These are phyloP conservation scores for Ophion ellenae DNA, from an alignment of 2,888 invertebrate genomes.

Conservation along the genomic window DNA sequence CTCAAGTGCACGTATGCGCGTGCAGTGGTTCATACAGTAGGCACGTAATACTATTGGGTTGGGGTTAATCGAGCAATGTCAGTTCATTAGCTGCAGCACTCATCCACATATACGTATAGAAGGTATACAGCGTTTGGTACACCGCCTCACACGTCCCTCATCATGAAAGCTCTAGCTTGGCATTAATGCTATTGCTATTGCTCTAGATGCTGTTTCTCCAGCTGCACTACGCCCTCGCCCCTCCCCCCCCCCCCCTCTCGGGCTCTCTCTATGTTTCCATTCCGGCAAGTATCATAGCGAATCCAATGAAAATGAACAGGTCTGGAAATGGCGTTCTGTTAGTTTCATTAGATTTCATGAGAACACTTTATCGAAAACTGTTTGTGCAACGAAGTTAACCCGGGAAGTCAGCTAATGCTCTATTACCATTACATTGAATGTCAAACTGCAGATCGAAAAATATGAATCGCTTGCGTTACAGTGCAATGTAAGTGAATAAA, in stretches of 20 bases:
- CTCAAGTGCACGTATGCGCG: constrained; percentile 69
- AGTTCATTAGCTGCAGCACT: constrained; percentile 80
- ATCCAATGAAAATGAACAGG: constrained; percentile 78
- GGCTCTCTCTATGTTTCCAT: constrained; percentile 8
- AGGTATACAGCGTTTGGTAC: constrained; percentile 34
- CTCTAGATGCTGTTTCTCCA: constrained; percentile 69
- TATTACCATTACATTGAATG: background rate
- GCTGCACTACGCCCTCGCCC: constrained; percentile 48
- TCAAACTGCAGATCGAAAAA: background rate
- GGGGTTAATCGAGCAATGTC: constrained; percentile 80
- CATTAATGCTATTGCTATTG: constrained; percentile 61
- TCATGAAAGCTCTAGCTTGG: constrained; percentile 34
- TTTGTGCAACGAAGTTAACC: background rate
- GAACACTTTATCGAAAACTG: constrained; percentile 56
- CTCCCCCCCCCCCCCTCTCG: background rate
- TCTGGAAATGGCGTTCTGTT: constrained; percentile 77
- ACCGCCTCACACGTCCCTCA: constrained; percentile 37
- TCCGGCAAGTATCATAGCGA: constrained; percentile 70
- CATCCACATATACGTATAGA: constrained; percentile 41
- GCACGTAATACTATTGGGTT: constrained; percentile 77
- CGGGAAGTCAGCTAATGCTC: background rate
- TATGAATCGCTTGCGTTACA: background rate
- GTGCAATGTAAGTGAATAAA: background rate
- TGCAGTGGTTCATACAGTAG: constrained; percentile 54
- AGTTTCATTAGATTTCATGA: constrained; percentile 80